A percentile compares a stretch with the other conserved stretches of the same genome.
Conservation (phyloP, 2,888 invertebrate species). For the Carpatolechia fugitivella region DNA sequence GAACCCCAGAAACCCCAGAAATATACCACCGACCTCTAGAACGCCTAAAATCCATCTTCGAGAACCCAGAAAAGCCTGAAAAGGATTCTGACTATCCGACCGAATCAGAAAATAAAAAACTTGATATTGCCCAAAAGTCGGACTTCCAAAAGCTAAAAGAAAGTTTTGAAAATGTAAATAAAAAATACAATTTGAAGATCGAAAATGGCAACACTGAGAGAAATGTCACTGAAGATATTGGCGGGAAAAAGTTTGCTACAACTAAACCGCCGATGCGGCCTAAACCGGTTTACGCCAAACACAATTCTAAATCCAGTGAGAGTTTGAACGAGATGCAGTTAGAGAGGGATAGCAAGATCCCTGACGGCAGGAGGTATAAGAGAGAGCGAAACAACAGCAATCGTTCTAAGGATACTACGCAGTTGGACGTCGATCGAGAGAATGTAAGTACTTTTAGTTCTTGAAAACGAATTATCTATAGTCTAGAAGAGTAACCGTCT, state of each 20-base stretch:
- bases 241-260: not conserved
- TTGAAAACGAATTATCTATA: not conserved
- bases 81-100: constrained; percentile 1
- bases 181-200: not conserved
- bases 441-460: constrained; percentile 62
- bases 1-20: not conserved
- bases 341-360: constrained; percentile 40
- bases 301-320: constrained; percentile 38
- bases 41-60: constrained; percentile 56
- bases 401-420: constrained; percentile 44
- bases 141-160: not conserved
- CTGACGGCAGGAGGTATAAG: constrained; percentile 43
- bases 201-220: not conserved
- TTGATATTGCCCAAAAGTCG: not conserved
- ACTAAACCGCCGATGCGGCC: constrained; percentile 34
- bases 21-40: constrained; percentile 39
- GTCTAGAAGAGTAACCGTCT: no score
- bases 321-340: constrained; percentile 32
- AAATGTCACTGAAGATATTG: not conserved
- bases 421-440: constrained; percentile 62
- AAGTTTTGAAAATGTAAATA: not conserved
- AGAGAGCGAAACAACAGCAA: constrained; percentile 27
- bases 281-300: constrained; percentile 43
- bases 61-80: constrained; percentile 28
- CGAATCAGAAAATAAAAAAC: constrained; percentile 3